Base-by-base conservation (phyloP, 2,113 vertebrate genomes). In the Pungitius pungitius region DNA sequence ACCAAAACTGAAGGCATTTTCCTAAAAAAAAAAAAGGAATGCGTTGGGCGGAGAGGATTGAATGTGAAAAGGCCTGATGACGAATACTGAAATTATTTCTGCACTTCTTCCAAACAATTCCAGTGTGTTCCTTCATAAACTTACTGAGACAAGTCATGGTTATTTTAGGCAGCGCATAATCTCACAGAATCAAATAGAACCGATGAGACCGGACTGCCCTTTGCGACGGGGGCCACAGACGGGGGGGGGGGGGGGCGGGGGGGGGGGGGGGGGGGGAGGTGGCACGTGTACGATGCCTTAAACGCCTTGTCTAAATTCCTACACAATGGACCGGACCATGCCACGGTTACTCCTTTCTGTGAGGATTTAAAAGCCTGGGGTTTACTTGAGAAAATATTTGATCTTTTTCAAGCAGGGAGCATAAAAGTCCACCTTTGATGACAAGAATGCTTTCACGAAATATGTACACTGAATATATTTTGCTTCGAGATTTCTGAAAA, bases 211-310 rank as follows among this genome's bases (percentile, higher is more conserved):
- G 72, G 58, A 22, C 73, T 76, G 82, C 56, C 82, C 88, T 88
- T 88, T 87, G 77, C 67, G 27, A 72, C 52, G n/a, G n/a, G 43
- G 77, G 81, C 83, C 80, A 72, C 80, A 83, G 69, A 84, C 18
- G 66, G 77, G 12, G 45, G 75, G 55, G 62, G 62, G n/a, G n/a
- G n/a, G n/a, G n/a, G n/a, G n/a, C n/a, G n/a, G n/a, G n/a, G n/a
- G n/a, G n/a, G n/a, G n/a, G n/a, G n/a, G n/a, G n/a, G n/a, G n/a
- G n/a, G n/a, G n/a, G n/a, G n/a, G n/a, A n/a, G n/a, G n/a, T n/a
- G n/a, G n/a, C n/a, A n/a, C n/a, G n/a, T n/a, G n/a, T n/a, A n/a
- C n/a, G n/a, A n/a, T n/a, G n/a, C n/a, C n/a, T n/a, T n/a, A n/a
- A n/a, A n/a, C n/a, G n/a, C n/a, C n/a, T n/a, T n/a, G n/a, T n/a